These are phyloP conservation scores for Phthorimaea operculella DNA, from an alignment of 1,140 invertebrate species.

Conservation along the genomic window DNA sequence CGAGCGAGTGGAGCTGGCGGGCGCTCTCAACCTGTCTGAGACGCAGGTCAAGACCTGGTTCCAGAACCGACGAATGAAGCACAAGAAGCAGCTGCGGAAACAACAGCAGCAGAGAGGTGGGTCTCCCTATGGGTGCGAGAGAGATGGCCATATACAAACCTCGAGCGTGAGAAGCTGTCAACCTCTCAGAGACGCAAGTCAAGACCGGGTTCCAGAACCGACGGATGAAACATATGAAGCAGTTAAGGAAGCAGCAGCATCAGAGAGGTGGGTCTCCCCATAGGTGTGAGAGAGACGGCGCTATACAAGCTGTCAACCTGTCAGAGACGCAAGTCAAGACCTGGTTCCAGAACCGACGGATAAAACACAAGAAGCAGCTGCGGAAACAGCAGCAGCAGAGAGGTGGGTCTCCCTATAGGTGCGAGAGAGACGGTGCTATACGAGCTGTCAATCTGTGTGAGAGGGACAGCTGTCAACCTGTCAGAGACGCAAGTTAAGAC, in stretches of 20 bases:
- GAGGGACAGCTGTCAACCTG: slow-evolving; percentile 91
- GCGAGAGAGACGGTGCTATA: no score
- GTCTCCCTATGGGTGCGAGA: not conserved
- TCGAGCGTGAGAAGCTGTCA: slow-evolving; percentile 95
- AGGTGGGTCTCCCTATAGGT: slow-evolving; percentile 22
- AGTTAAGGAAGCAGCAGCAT: slow-evolving; percentile 74
- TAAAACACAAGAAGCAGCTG: slow-evolving; percentile 98
- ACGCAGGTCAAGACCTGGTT: slow-evolving; percentile 99
- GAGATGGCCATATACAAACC: no score
- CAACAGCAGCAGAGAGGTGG: slow-evolving; percentile 58
- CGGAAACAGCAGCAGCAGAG: slow-evolving; percentile 67
- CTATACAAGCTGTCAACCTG: slow-evolving; percentile 89
- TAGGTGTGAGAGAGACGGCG: no score
- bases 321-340: slow-evolving; percentile 99
- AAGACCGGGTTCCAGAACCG: slow-evolving; percentile 99
- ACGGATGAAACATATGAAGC: slow-evolving; percentile 98
- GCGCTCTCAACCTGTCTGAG: slow-evolving; percentile 92
- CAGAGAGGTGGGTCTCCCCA: slow-evolving; percentile 37
- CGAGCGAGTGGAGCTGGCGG: slow-evolving; percentile 94
- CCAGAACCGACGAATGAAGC: slow-evolving; percentile 97
- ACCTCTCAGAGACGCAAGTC: slow-evolving; percentile 97
- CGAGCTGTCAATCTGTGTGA: slow-evolving; percentile 95
- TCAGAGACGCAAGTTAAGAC: slow-evolving; percentile 99
- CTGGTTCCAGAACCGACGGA: slow-evolving; percentile 97
- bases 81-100: slow-evolving; percentile 91